Conservation (phyloP, 2,888 invertebrate species). For the Petrophora chlorosata region DNA sequence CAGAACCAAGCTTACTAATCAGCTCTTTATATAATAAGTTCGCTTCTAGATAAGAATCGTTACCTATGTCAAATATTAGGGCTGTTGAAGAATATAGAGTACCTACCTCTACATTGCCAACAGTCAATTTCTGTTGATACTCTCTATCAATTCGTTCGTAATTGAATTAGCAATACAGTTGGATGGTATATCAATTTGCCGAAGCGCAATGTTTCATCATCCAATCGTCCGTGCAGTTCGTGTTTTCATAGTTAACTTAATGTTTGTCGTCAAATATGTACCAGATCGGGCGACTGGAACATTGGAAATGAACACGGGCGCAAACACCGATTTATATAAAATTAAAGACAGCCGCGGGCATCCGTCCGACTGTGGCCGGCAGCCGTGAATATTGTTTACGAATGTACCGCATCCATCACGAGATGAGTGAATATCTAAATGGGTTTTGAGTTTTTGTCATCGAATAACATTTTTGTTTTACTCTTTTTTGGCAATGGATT, state of each 20-base stretch:
- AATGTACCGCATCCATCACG: conserved; percentile 68
- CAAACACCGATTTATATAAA: conserved; percentile 63
- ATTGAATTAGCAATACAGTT: conserved; percentile 8
- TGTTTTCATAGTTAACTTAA: conserved; percentile 26
- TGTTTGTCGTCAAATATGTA: conserved; percentile 34
- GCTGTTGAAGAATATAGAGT: neutral
- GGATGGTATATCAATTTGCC: conserved; percentile 5
- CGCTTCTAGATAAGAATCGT: conserved; percentile 25
- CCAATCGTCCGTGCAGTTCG: conserved; percentile 15
- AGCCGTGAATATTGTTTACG: conserved; percentile 66
- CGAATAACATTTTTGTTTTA: conserved; percentile 40
- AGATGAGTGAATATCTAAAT: conserved; percentile 26
- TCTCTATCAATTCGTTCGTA: neutral
- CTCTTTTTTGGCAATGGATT: neutral
- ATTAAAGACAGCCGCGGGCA: conserved; percentile 65
- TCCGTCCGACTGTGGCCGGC: conserved; percentile 41
- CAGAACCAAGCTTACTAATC: conserved; percentile 40
- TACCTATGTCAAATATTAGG: conserved; percentile 3
- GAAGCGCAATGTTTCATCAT: conserved; percentile 19
- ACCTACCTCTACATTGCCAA: neutral
- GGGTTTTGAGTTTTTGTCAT: conserved; percentile 4
- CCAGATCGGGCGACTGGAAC: conserved; percentile 28
- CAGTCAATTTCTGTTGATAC: neutral
- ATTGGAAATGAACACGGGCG: conserved; percentile 49
- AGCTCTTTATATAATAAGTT: conserved; percentile 31